Conservation (phyloP, 2,797 vertebrate species). For the Triplophysa yarkandensis region DNA sequence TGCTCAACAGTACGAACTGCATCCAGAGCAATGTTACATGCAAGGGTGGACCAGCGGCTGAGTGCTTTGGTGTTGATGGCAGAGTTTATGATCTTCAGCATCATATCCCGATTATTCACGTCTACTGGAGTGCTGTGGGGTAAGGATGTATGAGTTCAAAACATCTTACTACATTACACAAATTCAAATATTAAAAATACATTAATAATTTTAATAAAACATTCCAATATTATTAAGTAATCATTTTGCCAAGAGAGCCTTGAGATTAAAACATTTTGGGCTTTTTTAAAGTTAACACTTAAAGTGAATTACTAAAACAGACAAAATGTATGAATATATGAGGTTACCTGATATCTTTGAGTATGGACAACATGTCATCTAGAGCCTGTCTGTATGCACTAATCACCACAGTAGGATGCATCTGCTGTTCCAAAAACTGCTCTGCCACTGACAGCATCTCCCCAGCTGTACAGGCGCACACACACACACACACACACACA, state of each 20-base stretch:
- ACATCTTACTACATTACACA: no score
- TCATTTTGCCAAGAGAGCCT: no score
- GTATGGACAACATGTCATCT: conserved; percentile 87
- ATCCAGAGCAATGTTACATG: conserved; percentile 90
- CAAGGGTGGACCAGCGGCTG: conserved; percentile 87
- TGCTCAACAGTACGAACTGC: conserved; percentile 89
- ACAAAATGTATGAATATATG: not conserved
- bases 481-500: not conserved
- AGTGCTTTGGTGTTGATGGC: conserved; percentile 93
- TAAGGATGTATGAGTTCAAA: not conserved
- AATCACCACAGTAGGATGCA: conserved; percentile 93
- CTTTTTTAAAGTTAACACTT: no score
- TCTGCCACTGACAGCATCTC: conserved; percentile 94
- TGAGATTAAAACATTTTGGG: no score
- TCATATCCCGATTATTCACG: conserved; percentile 80
- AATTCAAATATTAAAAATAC: no score
- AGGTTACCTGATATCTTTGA: conserved; percentile 89
- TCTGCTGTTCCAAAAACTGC: conserved; percentile 95
- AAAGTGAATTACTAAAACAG: not conserved
- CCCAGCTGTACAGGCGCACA: conserved; percentile 75
- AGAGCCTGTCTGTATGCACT: conserved; percentile 89
- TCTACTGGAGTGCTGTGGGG: conserved; percentile 83
- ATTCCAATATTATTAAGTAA: no score
- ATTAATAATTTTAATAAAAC: no score
- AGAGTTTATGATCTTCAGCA: conserved; percentile 92